These are phyloP conservation scores for Adelognathus sp. DNA, from an alignment of 2,888 invertebrate genomes.

Conservation along the genomic window DNA sequence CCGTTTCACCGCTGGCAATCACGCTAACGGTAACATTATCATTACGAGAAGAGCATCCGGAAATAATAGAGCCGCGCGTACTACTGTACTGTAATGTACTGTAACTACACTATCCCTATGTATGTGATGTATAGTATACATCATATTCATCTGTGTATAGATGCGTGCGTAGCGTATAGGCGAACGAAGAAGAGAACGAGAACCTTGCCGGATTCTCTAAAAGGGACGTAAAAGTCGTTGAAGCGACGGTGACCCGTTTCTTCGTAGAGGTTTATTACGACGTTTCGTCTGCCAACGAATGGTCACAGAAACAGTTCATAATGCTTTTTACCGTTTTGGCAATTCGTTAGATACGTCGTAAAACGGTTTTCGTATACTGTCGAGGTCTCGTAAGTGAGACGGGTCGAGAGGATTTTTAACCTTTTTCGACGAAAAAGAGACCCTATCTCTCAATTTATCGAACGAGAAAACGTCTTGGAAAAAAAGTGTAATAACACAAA, in stretches of 20 bases:
- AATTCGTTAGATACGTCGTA: constrained; percentile 42
- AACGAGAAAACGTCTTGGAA: not conserved
- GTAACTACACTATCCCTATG: too few relatives aligned
- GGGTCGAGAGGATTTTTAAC: not conserved
- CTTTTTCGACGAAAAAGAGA: not conserved
- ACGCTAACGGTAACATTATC: constrained; percentile 61
- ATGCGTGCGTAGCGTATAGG: not conserved
- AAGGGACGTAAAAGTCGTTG: constrained; percentile 65
- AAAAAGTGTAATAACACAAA: constrained; percentile 9
- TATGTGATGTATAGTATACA: constrained; percentile 4
- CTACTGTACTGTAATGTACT: not conserved
- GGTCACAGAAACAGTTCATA: constrained; percentile 31
- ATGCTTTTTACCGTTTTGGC: constrained; percentile 55
- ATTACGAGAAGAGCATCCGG: constrained; percentile 61
- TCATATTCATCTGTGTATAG: not conserved
- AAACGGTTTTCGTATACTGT: not conserved
- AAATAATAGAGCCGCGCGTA: constrained; percentile 64
- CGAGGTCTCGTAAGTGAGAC: not conserved
- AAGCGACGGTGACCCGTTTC: constrained; percentile 58
- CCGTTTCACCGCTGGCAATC: constrained; percentile 55
- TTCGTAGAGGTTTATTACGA: constrained; percentile 55
- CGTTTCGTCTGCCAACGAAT: constrained; percentile 29
- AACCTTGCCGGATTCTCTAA: constrained; percentile 57
- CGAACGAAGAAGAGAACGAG: constrained; percentile 49
- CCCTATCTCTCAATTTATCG: constrained; percentile 6